These are phyloP conservation scores for Phytoseiulus persimilis DNA, from an alignment of 2,888 invertebrate species.

Conservation along the genomic window DNA sequence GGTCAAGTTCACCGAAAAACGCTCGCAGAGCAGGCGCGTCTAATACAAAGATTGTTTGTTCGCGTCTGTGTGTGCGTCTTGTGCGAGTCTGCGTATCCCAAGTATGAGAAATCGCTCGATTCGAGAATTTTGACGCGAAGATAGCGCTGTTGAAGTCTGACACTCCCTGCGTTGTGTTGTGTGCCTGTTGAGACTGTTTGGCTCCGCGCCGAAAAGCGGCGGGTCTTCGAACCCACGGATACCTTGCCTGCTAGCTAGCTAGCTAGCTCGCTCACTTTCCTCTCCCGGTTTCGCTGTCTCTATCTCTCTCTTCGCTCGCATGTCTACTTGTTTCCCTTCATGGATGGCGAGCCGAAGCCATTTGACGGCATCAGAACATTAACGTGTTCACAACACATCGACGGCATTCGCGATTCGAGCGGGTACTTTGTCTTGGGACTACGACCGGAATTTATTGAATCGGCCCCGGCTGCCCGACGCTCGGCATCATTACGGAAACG, in stretches of 20 bases:
- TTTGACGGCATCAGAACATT: background rate
- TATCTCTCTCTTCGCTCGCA: background rate
- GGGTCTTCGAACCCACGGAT: background rate
- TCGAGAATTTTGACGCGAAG: background rate
- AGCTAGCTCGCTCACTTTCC: background rate
- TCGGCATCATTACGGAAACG: too few relatives aligned
- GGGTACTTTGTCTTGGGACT: background rate
- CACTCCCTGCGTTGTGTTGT: background rate
- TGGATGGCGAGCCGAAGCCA: background rate
- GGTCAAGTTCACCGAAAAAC: background rate
- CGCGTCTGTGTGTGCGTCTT: background rate
- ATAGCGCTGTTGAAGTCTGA: background rate
- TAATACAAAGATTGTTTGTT: background rate
- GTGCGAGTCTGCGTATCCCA: background rate
- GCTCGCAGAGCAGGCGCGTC: background rate
- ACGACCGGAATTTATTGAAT: background rate
- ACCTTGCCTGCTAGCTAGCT: background rate
- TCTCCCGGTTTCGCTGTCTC: background rate
- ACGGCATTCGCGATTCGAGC: background rate
- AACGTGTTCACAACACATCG: background rate
- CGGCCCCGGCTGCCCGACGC: too few relatives aligned
- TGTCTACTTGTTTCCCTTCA: background rate
- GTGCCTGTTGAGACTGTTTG: background rate
- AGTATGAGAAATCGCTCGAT: background rate
- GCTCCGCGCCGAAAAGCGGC: background rate